Conservation (phyloP, 2,888 invertebrate species). For the Zygothrica quintamaculata region DNA sequence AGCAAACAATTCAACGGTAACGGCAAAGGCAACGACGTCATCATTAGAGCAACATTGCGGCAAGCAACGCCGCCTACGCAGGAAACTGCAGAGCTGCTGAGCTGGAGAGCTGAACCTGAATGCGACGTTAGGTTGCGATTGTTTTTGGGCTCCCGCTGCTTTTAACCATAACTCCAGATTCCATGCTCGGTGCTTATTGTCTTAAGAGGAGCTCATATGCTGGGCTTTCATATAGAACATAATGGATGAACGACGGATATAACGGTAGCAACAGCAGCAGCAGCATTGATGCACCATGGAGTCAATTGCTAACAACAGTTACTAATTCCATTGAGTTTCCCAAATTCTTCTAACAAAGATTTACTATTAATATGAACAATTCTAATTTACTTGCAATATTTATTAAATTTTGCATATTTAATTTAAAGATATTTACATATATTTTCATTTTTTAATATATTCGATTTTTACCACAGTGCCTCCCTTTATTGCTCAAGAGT, state of each 20-base stretch:
- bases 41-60: conserved; percentile 69
- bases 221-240: too few relatives aligned
- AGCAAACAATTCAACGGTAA: conserved; percentile 48
- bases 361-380: too few relatives aligned
- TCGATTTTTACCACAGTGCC: conserved; percentile 39
- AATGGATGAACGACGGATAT: too few relatives aligned
- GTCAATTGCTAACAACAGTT: conserved; percentile 12
- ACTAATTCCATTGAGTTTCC: too few relatives aligned
- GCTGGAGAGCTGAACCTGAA: conserved; percentile 26
- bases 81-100: conserved; percentile 19
- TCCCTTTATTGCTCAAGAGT: conserved; percentile 39
- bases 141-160: conserved; percentile 55
- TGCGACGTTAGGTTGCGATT: conserved; percentile 44
- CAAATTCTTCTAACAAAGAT: too few relatives aligned
- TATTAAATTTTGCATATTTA: background rate
- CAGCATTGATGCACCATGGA: conserved; percentile 38
- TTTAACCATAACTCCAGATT: conserved; percentile 37
- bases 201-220: conserved; percentile 66
- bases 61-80: conserved; percentile 56
- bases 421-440: conserved; percentile 14
- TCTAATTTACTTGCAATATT: too few relatives aligned
- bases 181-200: conserved; percentile 65
- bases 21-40: conserved; percentile 54
- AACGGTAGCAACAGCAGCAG: conserved; percentile 5
- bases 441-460: background rate